Percentiles rank a stretch among this genome's conserved stretches.
These are phyloP conservation scores for Porites cylindrica DNA, from an alignment of 92 coral and sea anemone species.

Conservation along the genomic window DNA sequence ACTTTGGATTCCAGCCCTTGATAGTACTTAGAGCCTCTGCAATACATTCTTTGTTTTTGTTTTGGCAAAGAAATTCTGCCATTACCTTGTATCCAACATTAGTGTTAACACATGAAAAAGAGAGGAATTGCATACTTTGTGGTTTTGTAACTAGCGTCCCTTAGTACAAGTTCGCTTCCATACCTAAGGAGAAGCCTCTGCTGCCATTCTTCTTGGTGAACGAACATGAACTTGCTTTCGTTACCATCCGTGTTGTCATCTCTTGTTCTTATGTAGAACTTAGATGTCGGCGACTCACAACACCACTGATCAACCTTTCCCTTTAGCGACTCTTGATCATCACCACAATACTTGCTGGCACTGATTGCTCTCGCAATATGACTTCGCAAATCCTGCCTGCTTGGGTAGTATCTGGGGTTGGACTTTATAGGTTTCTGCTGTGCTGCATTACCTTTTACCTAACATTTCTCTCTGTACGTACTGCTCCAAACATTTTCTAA, in stretches of 20 bases:
- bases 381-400: conserved; percentile 57
- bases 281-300: conserved; percentile 28
- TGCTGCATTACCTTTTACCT: conserved; percentile 21
- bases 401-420: conserved; percentile 56
- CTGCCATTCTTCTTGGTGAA: conserved; percentile 78
- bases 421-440: conserved; percentile 38
- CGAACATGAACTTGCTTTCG: conserved; percentile 57
- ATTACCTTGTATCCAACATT: conserved; percentile 65
- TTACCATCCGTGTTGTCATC: conserved; percentile 24
- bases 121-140: conserved; percentile 70
- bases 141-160: conserved; percentile 71
- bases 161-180: conserved; percentile 51
- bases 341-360: conserved; percentile 52
- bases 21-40: conserved; percentile 48
- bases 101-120: conserved; percentile 67
- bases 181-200: conserved; percentile 63
- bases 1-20: conserved; percentile 44
- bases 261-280: conserved; percentile 50
- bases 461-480: conserved; percentile 54
- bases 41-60: conserved; percentile 47
- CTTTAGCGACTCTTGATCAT: conserved; percentile 68
- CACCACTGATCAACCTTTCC: conserved; percentile 62
- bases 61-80: conserved; percentile 47
- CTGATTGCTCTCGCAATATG: conserved; percentile 61
- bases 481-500: conserved; percentile 53